phyloP scores from a whole-genome alignment of 2,797 vertebrate species.

The Acipenser ruthenus region DNA sequence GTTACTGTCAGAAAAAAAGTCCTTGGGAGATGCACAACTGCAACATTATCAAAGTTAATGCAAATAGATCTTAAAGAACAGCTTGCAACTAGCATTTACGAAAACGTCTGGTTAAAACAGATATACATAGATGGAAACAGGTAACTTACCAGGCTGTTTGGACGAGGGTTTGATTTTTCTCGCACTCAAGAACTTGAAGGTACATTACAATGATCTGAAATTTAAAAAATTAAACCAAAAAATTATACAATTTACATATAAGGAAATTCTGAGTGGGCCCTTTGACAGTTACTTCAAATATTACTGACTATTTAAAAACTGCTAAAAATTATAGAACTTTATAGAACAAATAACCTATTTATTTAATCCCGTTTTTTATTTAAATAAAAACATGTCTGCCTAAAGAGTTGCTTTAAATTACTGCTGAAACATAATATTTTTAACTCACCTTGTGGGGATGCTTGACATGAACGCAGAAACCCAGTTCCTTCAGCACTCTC shows the following conservation, averaged over 20 bases:
- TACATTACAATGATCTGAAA: constrained; percentile 96
- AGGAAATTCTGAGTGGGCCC: too few species aligned
- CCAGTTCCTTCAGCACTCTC: constrained; percentile 96
- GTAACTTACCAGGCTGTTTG: constrained; percentile 97
- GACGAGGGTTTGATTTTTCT: constrained; percentile 95
- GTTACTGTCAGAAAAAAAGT: constrained; percentile 33
- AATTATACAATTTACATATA: too few species aligned
- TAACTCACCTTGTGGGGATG: constrained; percentile 97
- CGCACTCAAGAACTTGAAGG: constrained; percentile 97
- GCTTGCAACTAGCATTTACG: constrained; percentile 32
- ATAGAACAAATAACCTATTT: too few species aligned
- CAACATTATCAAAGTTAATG: constrained; percentile 40
- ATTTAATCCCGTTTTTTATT: neutral
- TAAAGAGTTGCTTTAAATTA: too few species aligned
- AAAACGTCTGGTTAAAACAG: constrained; percentile 32
- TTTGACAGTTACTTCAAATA: too few species aligned
- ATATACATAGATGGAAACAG: constrained; percentile 35
- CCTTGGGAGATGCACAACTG: constrained; percentile 39
- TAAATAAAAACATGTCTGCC: too few species aligned
- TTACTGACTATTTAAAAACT: too few species aligned
- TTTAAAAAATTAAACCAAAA: constrained; percentile 4
- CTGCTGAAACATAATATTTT: neutral
- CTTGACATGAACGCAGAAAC: constrained; percentile 99
- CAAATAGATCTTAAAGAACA: constrained; percentile 38
- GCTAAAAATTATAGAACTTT: too few species aligned